Percentiles rank a stretch among this genome's conserved stretches.
phyloP scores from a whole-genome alignment of 2,113 vertebrate species.

The Laticauda colubrina region DNA sequence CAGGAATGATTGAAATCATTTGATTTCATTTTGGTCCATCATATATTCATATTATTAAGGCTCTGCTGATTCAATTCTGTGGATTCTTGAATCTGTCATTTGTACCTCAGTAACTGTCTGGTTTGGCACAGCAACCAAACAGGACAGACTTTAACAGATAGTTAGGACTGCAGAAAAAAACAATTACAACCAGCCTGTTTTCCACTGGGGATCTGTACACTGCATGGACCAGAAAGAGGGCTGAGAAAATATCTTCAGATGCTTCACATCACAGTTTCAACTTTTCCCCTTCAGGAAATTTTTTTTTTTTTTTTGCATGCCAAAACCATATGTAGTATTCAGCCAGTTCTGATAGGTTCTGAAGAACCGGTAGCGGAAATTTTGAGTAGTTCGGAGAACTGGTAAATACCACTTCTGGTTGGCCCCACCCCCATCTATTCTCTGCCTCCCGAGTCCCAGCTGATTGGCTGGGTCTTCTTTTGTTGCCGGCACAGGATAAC shows the following conservation, averaged over 20 bases:
- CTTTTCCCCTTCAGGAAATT: background rate
- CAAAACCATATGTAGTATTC: too few relatives aligned
- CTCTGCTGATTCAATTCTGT: background rate
- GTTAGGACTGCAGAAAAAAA: background rate
- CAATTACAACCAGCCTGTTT: background rate
- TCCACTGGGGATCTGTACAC: background rate
- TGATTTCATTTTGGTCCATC: background rate
- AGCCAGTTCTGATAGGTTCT: too few relatives aligned
- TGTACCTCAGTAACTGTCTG: background rate
- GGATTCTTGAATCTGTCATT: background rate
- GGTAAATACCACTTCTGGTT: too few relatives aligned
- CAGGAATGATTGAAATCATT: background rate
- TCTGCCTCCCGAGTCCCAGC: too few relatives aligned
- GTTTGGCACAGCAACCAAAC: background rate
- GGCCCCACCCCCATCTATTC: too few relatives aligned
- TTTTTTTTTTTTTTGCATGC: too few relatives aligned
- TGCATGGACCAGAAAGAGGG: background rate
- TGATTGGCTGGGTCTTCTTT: too few relatives aligned
- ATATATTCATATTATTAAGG: background rate
- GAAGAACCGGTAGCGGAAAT: too few relatives aligned
- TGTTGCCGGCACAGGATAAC: too few relatives aligned
- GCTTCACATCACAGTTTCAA: background rate
- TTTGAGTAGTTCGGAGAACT: too few relatives aligned
- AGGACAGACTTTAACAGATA: background rate
- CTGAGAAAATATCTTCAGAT: background rate